phyloP scores from a whole-genome alignment of 2,113 vertebrate genomes.

The Dascyllus trimaculatus region DNA sequence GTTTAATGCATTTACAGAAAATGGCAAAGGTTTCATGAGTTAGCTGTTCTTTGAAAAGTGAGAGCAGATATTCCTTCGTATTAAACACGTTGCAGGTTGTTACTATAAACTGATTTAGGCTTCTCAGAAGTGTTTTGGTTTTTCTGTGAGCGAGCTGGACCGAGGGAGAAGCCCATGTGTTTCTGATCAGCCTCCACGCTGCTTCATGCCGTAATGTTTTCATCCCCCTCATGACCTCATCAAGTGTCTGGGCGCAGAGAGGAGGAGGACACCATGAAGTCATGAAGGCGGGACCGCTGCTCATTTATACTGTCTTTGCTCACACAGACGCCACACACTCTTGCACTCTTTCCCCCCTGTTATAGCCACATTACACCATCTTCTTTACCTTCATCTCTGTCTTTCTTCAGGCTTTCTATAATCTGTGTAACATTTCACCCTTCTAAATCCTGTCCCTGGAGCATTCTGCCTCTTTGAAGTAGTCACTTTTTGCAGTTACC shows the following conservation, averaged over 20 bases:
- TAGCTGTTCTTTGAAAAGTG: neutral
- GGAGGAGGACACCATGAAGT: conserved; percentile 34
- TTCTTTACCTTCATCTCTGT: neutral
- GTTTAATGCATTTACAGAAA: neutral
- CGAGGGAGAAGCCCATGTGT: conserved; percentile 46
- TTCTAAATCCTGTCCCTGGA: neutral
- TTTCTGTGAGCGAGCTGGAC: conserved; percentile 10
- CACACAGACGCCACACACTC: neutral
- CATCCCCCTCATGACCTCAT: conserved; percentile 62
- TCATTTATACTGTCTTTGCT: neutral
- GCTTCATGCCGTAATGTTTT: conserved; percentile 54
- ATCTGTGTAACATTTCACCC: neutral
- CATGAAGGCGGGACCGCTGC: conserved; percentile 24
- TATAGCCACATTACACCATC: neutral
- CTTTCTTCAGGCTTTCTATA: neutral
- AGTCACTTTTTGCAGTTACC: no score
- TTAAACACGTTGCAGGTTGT: neutral
- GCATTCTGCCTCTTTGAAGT: no score
- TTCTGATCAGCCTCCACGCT: conserved; percentile 57
- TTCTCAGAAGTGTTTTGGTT: neutral
- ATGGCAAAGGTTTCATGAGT: neutral
- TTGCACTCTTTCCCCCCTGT: neutral
- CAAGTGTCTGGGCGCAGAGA: conserved; percentile 1
- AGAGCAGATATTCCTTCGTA: neutral
- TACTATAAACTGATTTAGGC: neutral